These are phyloP conservation scores for Caerostris extrusa DNA, from an alignment of 1,140 invertebrate genomes.

Conservation along the genomic window DNA sequence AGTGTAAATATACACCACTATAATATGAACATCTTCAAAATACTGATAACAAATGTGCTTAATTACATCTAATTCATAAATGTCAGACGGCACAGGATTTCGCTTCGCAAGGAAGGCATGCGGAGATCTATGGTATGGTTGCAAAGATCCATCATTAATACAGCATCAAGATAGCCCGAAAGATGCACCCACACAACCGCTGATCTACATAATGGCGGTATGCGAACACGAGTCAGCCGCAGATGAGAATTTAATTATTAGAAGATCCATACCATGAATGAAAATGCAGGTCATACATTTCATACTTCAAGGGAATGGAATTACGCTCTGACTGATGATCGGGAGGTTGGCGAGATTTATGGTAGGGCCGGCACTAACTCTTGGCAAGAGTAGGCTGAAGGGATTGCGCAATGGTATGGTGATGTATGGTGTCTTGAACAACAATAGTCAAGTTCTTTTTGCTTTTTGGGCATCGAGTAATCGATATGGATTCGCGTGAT, in stretches of 20 bases:
- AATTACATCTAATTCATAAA: background rate
- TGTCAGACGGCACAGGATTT: background rate
- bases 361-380: background rate
- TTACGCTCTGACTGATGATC: slow-evolving; percentile 30
- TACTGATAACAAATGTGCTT: background rate
- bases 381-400: background rate
- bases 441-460: slow-evolving; percentile 13
- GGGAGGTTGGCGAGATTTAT: slow-evolving; percentile 25
- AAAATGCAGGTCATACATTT: slow-evolving; percentile 13
- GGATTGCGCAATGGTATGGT: slow-evolving; percentile 6
- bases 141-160: slow-evolving; percentile 29
- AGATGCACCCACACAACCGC: background rate
- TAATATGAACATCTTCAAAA: too few species aligned
- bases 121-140: background rate
- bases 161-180: background rate
- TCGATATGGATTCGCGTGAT: background rate
- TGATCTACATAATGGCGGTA: slow-evolving; percentile 37
- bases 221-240: background rate
- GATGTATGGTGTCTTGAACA: background rate
- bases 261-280: background rate
- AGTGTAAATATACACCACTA: too few species aligned
- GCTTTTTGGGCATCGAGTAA: background rate
- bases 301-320: background rate
- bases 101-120: background rate
- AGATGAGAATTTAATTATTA: slow-evolving; percentile 54